These are phyloP conservation scores for Slavum lentiscoides DNA, from an alignment of 2,888 invertebrate genomes.

Conservation along the genomic window DNA sequence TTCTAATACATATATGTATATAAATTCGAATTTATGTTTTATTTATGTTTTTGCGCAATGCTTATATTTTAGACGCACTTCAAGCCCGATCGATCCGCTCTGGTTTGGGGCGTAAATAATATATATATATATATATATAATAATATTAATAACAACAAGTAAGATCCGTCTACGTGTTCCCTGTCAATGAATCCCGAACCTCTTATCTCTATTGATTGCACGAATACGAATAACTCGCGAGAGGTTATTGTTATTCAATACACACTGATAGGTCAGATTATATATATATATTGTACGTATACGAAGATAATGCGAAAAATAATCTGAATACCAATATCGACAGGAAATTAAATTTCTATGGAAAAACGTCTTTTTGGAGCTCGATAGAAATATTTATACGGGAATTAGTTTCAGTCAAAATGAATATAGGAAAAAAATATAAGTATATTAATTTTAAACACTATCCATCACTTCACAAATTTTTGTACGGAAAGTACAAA, in stretches of 20 bases:
- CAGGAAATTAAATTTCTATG: background rate
- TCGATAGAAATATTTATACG: too few species aligned
- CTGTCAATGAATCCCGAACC: slow-evolving; percentile 2
- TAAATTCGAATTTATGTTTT: too few species aligned
- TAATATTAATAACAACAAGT: background rate
- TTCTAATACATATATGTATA: too few species aligned
- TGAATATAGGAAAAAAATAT: background rate
- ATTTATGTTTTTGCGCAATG: too few species aligned
- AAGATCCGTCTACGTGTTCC: background rate
- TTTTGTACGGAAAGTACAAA: too few species aligned
- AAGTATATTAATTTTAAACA: background rate
- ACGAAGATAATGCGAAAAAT: background rate
- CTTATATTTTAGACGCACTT: too few species aligned
- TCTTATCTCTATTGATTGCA: too few species aligned
- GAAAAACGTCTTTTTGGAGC: background rate
- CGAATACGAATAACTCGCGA: background rate
- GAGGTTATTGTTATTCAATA: too few species aligned
- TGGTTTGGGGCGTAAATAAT: background rate
- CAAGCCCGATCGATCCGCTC: too few species aligned
- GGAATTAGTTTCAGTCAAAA: background rate
- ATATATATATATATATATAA: background rate
- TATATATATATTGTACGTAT: background rate
- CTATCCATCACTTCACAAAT: too few species aligned
- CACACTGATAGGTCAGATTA: too few species aligned
- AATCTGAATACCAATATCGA: background rate